Evolutionary conservation across 2,113 vertebrate genomes (phyloP).

Genomic region (Nannospalax galili): DNA sequence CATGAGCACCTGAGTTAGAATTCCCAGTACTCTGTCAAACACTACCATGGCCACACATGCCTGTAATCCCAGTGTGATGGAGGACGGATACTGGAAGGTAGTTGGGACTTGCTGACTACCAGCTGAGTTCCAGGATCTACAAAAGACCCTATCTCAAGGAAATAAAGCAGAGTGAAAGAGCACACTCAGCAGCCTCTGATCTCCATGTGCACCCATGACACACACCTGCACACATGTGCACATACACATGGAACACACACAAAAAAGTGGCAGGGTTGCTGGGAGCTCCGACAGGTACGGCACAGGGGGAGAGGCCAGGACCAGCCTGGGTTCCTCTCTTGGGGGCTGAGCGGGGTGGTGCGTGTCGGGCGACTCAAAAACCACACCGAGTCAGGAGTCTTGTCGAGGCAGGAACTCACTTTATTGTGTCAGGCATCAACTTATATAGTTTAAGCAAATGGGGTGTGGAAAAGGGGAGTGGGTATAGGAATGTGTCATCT

Average conservation of each 20-base stretch:
- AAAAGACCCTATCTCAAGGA: not conserved
- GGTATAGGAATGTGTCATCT: no score
- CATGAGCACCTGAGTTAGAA: not conserved
- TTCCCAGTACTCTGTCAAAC: not conserved
- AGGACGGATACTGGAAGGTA: not conserved
- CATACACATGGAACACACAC: not conserved
- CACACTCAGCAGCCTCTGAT: not conserved
- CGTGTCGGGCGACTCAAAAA: no score
- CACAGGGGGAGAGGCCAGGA: no score
- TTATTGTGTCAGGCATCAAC: no score
- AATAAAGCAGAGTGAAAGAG: not conserved
- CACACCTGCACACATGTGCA: not conserved
- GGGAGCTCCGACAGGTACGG: no score
- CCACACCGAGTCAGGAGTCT: no score
- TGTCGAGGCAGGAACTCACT: no score
- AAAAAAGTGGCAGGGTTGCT: no score
- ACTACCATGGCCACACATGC: not conserved
- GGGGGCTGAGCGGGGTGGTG: no score
- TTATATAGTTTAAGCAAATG: no score
- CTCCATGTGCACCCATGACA: not conserved
- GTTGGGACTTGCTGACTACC: not conserved
- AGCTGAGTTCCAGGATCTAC: not conserved
- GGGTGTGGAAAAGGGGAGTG: no score
- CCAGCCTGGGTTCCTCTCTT: no score
- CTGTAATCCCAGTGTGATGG: not conserved